Evolutionary conservation across 2,797 vertebrate species (phyloP).

Genomic region (Mallotus villosus): DNA sequence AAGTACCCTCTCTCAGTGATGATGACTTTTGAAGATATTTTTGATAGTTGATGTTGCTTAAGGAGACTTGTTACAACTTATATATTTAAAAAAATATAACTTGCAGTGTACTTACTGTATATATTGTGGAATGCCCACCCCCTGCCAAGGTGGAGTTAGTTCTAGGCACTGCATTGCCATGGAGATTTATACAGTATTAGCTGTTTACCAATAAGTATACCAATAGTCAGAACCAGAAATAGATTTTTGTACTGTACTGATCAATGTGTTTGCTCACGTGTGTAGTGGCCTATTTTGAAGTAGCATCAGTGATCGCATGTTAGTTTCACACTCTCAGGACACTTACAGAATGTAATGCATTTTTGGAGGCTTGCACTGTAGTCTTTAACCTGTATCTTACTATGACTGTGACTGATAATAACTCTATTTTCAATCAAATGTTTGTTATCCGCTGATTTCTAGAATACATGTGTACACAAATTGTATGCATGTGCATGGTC

Average conservation of each 20-base stretch:
- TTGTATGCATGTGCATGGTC: no score
- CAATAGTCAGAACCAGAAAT: slow-evolving; percentile 14
- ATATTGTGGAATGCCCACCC: slow-evolving; percentile 20
- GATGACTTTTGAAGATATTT: slow-evolving; percentile 67
- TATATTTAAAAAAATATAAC: slow-evolving; percentile 20
- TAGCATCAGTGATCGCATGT: slow-evolving; percentile 4
- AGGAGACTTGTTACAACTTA: slow-evolving; percentile 20
- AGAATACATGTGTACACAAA: no score
- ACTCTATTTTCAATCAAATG: slow-evolving; percentile 2
- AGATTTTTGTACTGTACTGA: slow-evolving; percentile 17
- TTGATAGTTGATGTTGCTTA: slow-evolving; percentile 1
- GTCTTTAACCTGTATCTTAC: slow-evolving; percentile 6
- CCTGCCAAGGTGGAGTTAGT: neutral
- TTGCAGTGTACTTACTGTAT: slow-evolving; percentile 12
- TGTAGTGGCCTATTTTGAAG: slow-evolving; percentile 14
- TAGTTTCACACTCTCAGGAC: slow-evolving; percentile 25
- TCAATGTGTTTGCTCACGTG: slow-evolving; percentile 15
- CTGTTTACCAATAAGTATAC: neutral
- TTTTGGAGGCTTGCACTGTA: slow-evolving; percentile 4
- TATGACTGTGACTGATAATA: neutral
- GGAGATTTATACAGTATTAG: slow-evolving; percentile 12
- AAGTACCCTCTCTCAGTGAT: slow-evolving; percentile 54
- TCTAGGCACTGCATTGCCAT: slow-evolving; percentile 7
- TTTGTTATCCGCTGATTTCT: neutral
- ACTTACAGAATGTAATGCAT: slow-evolving; percentile 9